A percentile compares a stretch with the other conserved stretches of the same genome.
phyloP scores from a whole-genome alignment of 2,888 invertebrate species.

The Steinernema hermaphroditum region DNA sequence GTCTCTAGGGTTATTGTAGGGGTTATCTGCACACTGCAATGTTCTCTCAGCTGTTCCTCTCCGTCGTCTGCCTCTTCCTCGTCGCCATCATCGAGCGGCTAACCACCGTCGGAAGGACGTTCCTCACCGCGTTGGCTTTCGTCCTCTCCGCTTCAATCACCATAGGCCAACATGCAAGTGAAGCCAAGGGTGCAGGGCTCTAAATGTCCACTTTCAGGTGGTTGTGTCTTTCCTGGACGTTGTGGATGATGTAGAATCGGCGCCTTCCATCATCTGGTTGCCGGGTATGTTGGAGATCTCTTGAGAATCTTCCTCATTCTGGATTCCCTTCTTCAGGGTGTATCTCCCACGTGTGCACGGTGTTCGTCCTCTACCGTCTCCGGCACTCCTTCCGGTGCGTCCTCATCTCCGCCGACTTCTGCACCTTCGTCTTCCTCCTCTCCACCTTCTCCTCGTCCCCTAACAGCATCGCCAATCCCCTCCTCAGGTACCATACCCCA shows the following conservation, averaged over 20 bases:
- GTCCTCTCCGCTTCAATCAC: conserved; percentile 73
- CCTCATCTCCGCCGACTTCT: conserved; percentile 57
- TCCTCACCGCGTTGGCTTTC: conserved; percentile 78
- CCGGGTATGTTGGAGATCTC: conserved; percentile 48
- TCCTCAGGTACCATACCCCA: not conserved
- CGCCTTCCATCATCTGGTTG: conserved; percentile 61
- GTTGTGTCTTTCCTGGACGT: conserved; percentile 44
- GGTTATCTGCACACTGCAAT: conserved; percentile 56
- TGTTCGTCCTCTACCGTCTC: conserved; percentile 61
- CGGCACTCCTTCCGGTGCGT: conserved; percentile 62
- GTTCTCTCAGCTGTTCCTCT: conserved; percentile 55
- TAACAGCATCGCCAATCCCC: conserved; percentile 16
- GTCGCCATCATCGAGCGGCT: conserved; percentile 53
- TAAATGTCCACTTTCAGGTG: conserved; percentile 34
- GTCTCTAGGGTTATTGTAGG: conserved; percentile 36
- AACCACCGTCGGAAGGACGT: conserved; percentile 70
- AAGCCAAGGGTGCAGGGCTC: not conserved
- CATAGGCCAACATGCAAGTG: conserved; percentile 63
- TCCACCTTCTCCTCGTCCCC: conserved; percentile 55
- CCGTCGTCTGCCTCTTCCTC: conserved; percentile 50
- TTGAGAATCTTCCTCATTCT: too few relatives aligned
- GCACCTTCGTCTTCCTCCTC: conserved; percentile 58
- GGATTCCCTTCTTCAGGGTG: conserved; percentile 55
- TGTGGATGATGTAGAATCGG: conserved; percentile 40
- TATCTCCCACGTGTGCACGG: conserved; percentile 59